A percentile compares a stretch with the other conserved stretches of the same genome.
These are phyloP conservation scores for Pogonus chalceus DNA, from an alignment of 1,140 invertebrate genomes.

Conservation along the genomic window DNA sequence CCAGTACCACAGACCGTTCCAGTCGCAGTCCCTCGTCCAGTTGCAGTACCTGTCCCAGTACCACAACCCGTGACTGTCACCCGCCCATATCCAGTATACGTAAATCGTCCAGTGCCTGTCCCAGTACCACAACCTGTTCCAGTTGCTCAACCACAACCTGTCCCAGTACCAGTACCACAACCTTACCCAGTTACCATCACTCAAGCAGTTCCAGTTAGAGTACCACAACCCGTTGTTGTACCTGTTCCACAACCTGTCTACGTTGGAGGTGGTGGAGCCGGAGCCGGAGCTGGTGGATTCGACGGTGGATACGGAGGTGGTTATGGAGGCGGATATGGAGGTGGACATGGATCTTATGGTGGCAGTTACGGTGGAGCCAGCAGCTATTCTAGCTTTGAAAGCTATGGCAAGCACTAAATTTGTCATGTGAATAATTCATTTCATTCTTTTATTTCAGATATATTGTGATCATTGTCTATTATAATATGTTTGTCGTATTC, in stretches of 20 bases:
- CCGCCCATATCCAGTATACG: conserved; percentile 12
- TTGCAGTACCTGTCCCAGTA: conserved; percentile 30
- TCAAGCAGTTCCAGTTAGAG: conserved; percentile 24
- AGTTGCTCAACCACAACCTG: conserved; percentile 15
- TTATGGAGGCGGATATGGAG: too few species aligned
- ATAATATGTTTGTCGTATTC: too few species aligned
- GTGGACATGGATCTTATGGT: too few species aligned
- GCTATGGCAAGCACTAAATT: too few species aligned
- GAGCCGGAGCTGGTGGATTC: too few species aligned
- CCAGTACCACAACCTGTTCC: conserved; percentile 14
- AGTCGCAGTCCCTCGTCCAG: conserved; percentile 19
- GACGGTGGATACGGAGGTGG: conserved; percentile 15
- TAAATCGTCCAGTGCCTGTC: conserved; percentile 15
- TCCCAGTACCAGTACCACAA: conserved; percentile 15
- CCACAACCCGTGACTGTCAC: conserved; percentile 13
- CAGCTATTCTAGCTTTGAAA: too few species aligned
- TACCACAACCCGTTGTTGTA: conserved; percentile 34
- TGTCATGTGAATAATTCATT: too few species aligned
- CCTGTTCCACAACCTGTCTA: conserved; percentile 42
- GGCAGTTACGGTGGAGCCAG: too few species aligned
- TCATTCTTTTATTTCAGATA: too few species aligned
- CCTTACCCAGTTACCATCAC: conserved; percentile 23
- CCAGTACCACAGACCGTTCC: conserved; percentile 25
- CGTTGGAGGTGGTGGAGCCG: conserved; percentile 25
- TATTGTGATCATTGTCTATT: too few species aligned